Evolutionary conservation across 53 echinoderm and acorn worm genomes (phyloP), one percentile per base, ranked within the genome.

Genomic region (Holothuria leucospilota): DNA sequence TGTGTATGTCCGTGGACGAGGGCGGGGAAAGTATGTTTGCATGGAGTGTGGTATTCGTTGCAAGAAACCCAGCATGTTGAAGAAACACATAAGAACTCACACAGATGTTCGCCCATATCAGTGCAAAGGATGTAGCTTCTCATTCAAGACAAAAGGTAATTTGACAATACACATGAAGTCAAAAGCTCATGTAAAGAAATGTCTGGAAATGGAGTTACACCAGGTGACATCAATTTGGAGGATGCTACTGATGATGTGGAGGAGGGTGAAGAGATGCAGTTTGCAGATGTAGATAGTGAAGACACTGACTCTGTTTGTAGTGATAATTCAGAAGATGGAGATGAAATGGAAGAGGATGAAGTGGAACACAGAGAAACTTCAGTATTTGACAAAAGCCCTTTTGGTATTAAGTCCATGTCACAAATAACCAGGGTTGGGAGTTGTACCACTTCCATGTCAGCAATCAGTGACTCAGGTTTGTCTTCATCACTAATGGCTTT

Each of bases 11-110:
- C 88, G 99, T 30, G 99, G 99, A 24, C 72, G 99, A 51, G 99
- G 99, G 13, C 68, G 99, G 80, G 99, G 99, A 39, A 99, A 99
- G 84, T 99, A 99, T 69, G 99, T 99, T 39, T 99, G 99, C 77
- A 91, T 95, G 89, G 99, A 99, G 88, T 99, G 99, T 87, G 99
- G 99, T 14, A 99, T 99, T 39, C 87, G 99, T 8, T 99, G 99
- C 87, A 99, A 99, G 86, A 99, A 99, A 71, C 99, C 99, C 10
- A 99, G 99, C 78, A 99, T 99, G 99, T 82, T 99, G 69, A 99
- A 99, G 75, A 99, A 99, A 63, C 99, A 99, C 84, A 99, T 99
- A 52, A 69, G 99, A 21, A 99, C 99, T 38, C 99, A 99, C 78
- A 99, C 99, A 10, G 99, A 99, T 29, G 86, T 99, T 69, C 82